phyloP scores from a whole-genome alignment of 1,140 invertebrate species.

The Stratiolaelaps scimitus region DNA sequence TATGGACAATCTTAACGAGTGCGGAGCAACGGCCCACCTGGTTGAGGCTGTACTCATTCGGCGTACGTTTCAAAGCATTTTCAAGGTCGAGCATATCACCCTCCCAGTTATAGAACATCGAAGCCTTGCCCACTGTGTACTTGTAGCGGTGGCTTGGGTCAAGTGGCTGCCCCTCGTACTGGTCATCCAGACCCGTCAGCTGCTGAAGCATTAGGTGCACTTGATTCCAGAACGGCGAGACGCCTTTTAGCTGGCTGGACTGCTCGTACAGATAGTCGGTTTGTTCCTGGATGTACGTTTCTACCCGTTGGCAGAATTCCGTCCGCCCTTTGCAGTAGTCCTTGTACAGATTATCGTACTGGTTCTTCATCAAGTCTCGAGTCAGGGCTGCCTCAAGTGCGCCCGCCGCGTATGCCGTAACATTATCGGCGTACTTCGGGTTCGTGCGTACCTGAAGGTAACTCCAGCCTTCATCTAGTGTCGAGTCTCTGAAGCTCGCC shows the following conservation, averaged over 20 bases:
- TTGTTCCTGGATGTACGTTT: background rate
- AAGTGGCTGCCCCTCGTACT: background rate
- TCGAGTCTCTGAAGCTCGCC: background rate
- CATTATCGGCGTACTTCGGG: background rate
- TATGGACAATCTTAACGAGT: background rate
- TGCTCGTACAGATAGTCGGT: background rate
- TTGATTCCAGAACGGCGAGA: background rate
- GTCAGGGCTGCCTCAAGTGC: conserved; percentile 3
- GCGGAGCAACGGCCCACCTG: background rate
- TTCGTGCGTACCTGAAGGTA: background rate
- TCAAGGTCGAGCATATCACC: background rate
- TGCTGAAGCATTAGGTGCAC: background rate
- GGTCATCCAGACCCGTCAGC: background rate
- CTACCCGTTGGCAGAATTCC: background rate
- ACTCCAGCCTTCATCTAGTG: background rate
- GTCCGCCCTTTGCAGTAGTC: background rate
- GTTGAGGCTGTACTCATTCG: background rate
- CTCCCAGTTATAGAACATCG: conserved; percentile 1
- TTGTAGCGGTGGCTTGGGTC: background rate
- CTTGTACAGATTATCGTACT: background rate
- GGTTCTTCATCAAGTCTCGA: background rate
- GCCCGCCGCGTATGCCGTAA: conserved; percentile 2
- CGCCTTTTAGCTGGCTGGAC: background rate
- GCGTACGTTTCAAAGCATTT: background rate
- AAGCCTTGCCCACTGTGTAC: background rate